A percentile compares a stretch with the other conserved stretches of the same genome.
Conservation (phyloP, 2,113 vertebrate genomes). For the Hydrolagus affinis region DNA sequence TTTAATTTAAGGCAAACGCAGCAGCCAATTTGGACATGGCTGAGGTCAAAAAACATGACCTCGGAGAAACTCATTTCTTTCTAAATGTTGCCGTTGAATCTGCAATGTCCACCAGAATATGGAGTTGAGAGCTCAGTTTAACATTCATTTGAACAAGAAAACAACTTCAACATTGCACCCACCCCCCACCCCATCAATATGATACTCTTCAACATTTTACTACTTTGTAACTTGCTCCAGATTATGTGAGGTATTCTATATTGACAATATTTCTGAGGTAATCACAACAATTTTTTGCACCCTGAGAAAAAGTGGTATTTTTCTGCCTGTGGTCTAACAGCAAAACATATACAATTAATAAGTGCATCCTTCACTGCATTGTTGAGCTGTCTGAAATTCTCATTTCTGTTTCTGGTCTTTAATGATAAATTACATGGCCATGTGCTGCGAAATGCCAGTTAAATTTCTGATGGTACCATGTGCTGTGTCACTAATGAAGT, state of each 20-base stretch:
- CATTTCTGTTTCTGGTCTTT: slow-evolving; percentile 42
- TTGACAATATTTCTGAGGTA: background rate
- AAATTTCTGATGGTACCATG: slow-evolving; percentile 43
- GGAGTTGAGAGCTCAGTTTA: no score
- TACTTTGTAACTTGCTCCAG: no score
- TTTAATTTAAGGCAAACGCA: no score
- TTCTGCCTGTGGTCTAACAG: background rate
- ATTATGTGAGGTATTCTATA: background rate
- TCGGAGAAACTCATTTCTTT: no score
- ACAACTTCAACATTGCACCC: no score
- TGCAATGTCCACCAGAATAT: no score
- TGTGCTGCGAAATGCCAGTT: slow-evolving; percentile 47
- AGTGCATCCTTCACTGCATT: slow-evolving; percentile 11
- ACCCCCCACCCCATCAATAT: no score
- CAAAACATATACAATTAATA: slow-evolving; percentile 5
- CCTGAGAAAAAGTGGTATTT: background rate
- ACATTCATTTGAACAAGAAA: no score
- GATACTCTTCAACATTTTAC: no score
- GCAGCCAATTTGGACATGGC: no score
- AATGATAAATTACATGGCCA: slow-evolving; percentile 46
- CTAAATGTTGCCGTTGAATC: no score
- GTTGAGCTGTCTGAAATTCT: slow-evolving; percentile 21
- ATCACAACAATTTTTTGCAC: background rate
- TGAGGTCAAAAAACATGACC: no score
- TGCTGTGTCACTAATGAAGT: slow-evolving; percentile 52